These are phyloP conservation scores for Cryptoblepharus egeriae DNA, from an alignment of 2,797 vertebrate species.

Conservation along the genomic window DNA sequence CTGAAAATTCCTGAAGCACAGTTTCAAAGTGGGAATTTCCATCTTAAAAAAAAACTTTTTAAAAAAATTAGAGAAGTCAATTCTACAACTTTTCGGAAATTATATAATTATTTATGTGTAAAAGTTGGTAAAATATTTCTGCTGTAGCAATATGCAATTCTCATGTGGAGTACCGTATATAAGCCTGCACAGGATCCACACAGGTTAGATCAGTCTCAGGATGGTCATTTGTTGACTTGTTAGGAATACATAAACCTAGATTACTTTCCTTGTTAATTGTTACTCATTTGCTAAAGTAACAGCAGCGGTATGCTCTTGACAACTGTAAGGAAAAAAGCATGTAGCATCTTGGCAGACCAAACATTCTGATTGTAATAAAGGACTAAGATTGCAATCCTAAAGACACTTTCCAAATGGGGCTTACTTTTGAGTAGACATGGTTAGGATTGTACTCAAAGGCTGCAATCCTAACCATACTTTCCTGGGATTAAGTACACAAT, in stretches of 20 bases:
- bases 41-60: too few species aligned
- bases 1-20: slow-evolving; percentile 10
- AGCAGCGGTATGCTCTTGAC: slow-evolving; percentile 63
- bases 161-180: background rate
- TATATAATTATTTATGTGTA: background rate
- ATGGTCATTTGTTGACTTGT: background rate
- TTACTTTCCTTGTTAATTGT: slow-evolving; percentile 46
- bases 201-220: background rate
- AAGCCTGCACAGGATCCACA: background rate
- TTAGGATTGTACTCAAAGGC: too few species aligned
- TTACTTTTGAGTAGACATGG: too few species aligned
- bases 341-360: slow-evolving; percentile 26
- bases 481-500: too few species aligned
- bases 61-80: background rate
- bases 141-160: background rate
- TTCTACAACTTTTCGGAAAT: background rate
- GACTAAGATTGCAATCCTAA: too few species aligned
- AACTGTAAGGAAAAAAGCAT: background rate
- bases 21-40: slow-evolving; percentile 10
- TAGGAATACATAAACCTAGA: slow-evolving; percentile 12
- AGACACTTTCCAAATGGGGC: too few species aligned
- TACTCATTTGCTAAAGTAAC: slow-evolving; percentile 62
- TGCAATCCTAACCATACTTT: too few species aligned
- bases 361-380: slow-evolving; percentile 20
- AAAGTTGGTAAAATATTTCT: background rate